Evolutionary conservation across 2,797 vertebrate genomes (phyloP), one percentile per base, ranked within the genome.

Genomic region (Fringilla coelebs): DNA sequence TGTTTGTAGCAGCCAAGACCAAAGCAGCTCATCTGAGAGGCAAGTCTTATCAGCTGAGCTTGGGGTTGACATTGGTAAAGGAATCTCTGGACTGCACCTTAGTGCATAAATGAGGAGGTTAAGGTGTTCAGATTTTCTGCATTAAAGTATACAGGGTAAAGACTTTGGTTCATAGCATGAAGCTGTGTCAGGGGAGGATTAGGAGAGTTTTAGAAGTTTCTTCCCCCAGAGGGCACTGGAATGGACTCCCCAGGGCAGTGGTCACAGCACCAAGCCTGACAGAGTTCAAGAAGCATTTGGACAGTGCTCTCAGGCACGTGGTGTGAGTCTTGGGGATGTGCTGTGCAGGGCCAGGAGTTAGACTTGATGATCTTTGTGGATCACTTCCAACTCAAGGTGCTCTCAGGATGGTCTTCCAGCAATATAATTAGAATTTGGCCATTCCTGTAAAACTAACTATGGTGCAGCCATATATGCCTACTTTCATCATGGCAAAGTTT

Each of bases 261-360:
- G 1, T 45, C 36, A 58, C 10, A 48, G 41, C 41, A 17, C 9
- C 20, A 55, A 63, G 6, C 17, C 45, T 89, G n/a, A 4, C 25
- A 77, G 45, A 65, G 4, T 1, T 40, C n/a, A 32, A 41, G 15
- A 24, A 17, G 8, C 0, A 0, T 76, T 31, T 31, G 38, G 29
- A 52, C 21, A 46, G 0, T 26, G 45, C 38, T 19, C 14, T 65
- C 25, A 45, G 24, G 36, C 4, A 11, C 14, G 1, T 8, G n/a
- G 7, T 83, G 29, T 19, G 51, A 40, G 1, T 19, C 38, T 10
- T 65, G 34, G 25, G 17, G 66, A 29, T 25, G 28, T 52, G 1
- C 7, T 72, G 13, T 46, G 20, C 51, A 46, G 58, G 38, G 22
- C 6, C 19, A 36, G 34, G 52, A 20, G 40, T 1, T 78, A 6